A percentile compares a stretch with the other conserved stretches of the same genome.
Evolutionary conservation across 2,113 vertebrate species (phyloP).

Genomic region (Hoplias malabaricus): DNA sequence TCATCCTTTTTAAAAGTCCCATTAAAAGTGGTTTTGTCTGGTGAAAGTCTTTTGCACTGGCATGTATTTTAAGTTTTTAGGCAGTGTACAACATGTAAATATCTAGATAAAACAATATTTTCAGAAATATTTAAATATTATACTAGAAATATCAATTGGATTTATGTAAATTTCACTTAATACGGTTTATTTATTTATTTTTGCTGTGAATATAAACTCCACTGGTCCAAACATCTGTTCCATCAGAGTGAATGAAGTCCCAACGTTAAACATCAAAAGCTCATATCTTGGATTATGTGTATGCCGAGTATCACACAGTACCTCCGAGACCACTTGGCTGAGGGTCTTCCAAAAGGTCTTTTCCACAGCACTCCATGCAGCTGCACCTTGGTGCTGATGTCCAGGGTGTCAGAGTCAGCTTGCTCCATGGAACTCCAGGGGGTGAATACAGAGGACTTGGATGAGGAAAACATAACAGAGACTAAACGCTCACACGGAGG

Average conservation of each 20-base stretch:
- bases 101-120: no score
- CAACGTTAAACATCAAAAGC: background rate
- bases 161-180: no score
- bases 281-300: background rate
- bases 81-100: no score
- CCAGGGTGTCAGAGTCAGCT: slow-evolving; percentile 83
- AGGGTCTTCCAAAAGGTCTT: slow-evolving; percentile 89
- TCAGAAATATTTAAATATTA: no score
- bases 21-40: no score
- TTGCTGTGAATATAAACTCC: no score
- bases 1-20: no score
- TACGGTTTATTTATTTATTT: no score
- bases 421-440: slow-evolving; percentile 91
- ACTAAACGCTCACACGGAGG: slow-evolving; percentile 37
- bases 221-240: background rate
- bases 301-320: slow-evolving; percentile 57
- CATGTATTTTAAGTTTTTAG: no score
- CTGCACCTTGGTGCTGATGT: slow-evolving; percentile 98
- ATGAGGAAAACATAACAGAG: slow-evolving; percentile 72
- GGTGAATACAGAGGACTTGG: slow-evolving; percentile 70
- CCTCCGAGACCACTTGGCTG: slow-evolving; percentile 95
- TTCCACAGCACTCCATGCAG: slow-evolving; percentile 96
- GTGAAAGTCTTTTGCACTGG: no score
- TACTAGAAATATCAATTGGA: no score
- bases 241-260: background rate